Base-by-base conservation (phyloP, 2,113 vertebrate genomes). In the Siphamia tubifer region DNA sequence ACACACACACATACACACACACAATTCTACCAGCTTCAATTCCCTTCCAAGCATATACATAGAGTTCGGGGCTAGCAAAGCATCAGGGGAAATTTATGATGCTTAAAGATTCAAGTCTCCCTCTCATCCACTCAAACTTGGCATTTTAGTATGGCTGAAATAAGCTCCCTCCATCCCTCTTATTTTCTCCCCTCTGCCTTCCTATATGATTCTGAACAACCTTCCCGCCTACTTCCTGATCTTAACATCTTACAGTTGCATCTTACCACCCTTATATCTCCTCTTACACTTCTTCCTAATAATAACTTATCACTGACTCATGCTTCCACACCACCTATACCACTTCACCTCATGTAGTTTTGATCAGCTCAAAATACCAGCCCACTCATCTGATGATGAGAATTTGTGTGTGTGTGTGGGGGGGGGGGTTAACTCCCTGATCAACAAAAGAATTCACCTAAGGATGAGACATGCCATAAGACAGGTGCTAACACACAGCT, bases 71-170 rank as follows among this genome's bases (percentile, higher is more conserved):
- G 15, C 55, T 9, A 20, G 67, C 49, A 68, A 53, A 75, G 52
- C 61, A 74, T 74, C 54, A 38, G 24, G 42, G 51, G 44, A 76
- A 68, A 76, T 71, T 34, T 66, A 72, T 67, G 40, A 31, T 52
- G 83, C 42, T 43, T 67, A 83, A 43, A 68, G 30, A 57, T 71
- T 75, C 52, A 32, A 34, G n/a, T 36, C 23, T 8, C 38, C 25
- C 48, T n/a, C 8, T 57, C 53, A 42, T 77, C 28, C 31, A 24
- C 32, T 67, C 32, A 58, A 15, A 31, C 48, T 73, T 80, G 52
- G 70, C 55, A 68, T 80, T 80, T 71, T 68, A 70, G 48, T 54
- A 13, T 16, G 32, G 30, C 62, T 42, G 61, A 38, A 68, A 70
- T 65, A 61, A 58, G 57, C 11, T 32, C 12, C 8, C 12, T 53